These are phyloP conservation scores for Setipinna tenuifilis DNA, from an alignment of 2,797 vertebrate species.

Conservation along the genomic window DNA sequence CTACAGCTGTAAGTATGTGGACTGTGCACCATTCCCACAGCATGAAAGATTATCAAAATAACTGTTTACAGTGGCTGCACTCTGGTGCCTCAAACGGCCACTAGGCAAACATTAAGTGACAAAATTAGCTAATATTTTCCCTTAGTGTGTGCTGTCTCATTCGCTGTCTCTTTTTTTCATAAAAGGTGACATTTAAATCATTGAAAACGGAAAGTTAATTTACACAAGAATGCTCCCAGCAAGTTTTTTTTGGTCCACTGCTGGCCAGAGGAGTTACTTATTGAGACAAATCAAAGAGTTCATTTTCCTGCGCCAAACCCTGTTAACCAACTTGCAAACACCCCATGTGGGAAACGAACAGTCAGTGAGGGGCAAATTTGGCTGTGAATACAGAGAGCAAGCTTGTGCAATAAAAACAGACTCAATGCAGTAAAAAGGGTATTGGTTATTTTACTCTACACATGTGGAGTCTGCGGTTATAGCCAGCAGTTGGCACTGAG, in stretches of 20 bases:
- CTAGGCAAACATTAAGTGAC: slow-evolving; percentile 1
- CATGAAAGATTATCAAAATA: neutral
- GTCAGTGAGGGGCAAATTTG: neutral
- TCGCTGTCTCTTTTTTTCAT: slow-evolving; percentile 3
- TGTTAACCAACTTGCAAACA: neutral
- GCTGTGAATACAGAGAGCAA: neutral
- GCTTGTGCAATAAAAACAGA: neutral
- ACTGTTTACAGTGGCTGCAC: neutral
- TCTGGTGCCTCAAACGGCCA: slow-evolving; percentile 9
- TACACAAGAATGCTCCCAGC: neutral
- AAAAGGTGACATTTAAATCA: slow-evolving; percentile 1
- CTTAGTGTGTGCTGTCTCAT: neutral
- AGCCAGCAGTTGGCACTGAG: neutral
- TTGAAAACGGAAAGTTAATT: neutral
- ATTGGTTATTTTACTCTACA: neutral
- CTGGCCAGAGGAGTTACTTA: neutral
- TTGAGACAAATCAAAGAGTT: neutral
- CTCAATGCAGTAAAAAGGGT: neutral
- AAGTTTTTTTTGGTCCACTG: slow-evolving; percentile 5
- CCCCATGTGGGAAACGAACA: neutral
- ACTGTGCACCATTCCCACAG: neutral
- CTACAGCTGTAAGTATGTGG: neutral
- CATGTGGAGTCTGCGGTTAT: neutral
- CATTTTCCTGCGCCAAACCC: neutral
- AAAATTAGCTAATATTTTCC: neutral